Percentiles rank a stretch among this genome's conserved stretches.
These are phyloP conservation scores for Tinea trinotella DNA, from an alignment of 2,888 invertebrate species.

Conservation along the genomic window DNA sequence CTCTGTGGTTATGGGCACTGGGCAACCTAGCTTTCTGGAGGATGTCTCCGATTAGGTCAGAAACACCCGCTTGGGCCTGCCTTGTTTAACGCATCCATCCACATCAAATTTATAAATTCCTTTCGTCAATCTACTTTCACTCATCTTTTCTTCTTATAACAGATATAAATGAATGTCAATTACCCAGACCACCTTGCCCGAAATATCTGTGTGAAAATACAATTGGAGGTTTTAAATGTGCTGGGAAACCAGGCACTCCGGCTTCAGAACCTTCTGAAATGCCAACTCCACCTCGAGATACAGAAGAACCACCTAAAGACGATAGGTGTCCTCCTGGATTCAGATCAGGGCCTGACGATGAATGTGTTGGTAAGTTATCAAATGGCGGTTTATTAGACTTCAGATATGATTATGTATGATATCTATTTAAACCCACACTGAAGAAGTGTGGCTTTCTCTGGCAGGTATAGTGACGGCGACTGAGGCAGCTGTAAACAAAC, in stretches of 20 bases:
- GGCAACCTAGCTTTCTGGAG: no score
- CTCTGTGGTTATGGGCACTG: no score
- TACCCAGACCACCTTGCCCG: slow-evolving; percentile 58
- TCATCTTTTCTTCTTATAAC: background rate
- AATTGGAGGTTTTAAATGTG: slow-evolving; percentile 63
- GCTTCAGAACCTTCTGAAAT: slow-evolving; percentile 34
- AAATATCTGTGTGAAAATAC: slow-evolving; percentile 66
- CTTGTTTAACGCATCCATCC: no score
- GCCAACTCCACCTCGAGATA: slow-evolving; percentile 28
- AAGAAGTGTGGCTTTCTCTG: no score
- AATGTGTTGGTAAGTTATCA: slow-evolving; percentile 57
- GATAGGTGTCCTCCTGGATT: slow-evolving; percentile 72
- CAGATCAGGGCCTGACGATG: slow-evolving; percentile 60
- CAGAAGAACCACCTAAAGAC: slow-evolving; percentile 33
- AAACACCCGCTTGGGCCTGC: no score
- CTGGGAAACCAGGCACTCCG: slow-evolving; percentile 56
- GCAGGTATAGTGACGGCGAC: no score
- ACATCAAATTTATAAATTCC: no score
- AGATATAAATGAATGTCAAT: slow-evolving; percentile 90
- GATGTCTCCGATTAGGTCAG: background rate
- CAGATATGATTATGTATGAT: no score
- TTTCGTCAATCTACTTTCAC: no score
- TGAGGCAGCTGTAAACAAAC: no score
- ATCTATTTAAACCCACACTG: no score
- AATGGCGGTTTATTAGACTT: no score